These are phyloP conservation scores for Rhagoletis zephyria DNA, from an alignment of 1,140 invertebrate species.

Conservation along the genomic window DNA sequence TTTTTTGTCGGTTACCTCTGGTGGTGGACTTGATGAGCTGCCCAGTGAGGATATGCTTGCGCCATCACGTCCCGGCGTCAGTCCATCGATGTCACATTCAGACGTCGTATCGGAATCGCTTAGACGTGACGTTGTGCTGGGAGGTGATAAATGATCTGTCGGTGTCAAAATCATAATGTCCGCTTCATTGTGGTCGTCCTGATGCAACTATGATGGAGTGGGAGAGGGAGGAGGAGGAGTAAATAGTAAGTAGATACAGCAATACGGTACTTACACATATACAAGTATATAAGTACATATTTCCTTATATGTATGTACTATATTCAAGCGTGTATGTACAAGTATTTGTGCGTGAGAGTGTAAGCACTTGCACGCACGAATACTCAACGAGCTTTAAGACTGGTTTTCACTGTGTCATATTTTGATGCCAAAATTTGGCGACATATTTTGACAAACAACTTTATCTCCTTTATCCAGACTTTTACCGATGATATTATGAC, in stretches of 20 bases:
- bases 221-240: conserved; percentile 28
- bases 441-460: too few species aligned
- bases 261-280: not conserved
- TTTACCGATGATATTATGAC: too few species aligned
- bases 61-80: conserved; percentile 80
- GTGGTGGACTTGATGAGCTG: conserved; percentile 85
- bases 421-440: too few species aligned
- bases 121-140: conserved; percentile 87
- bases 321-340: not conserved
- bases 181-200: conserved; percentile 52
- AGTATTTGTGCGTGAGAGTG: not conserved
- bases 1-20: conserved; percentile 72
- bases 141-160: conserved; percentile 92
- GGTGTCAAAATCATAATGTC: conserved; percentile 78
- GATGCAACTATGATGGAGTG: conserved; percentile 43
- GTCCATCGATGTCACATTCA: conserved; percentile 88
- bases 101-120: conserved; percentile 93
- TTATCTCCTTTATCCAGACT: too few species aligned
- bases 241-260: conserved; percentile 5
- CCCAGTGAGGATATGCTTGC: conserved; percentile 90
- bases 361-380: too few species aligned
- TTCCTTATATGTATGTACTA: not conserved
- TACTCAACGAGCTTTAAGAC: too few species aligned
- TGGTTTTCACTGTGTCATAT: too few species aligned
- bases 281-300: not conserved